Percentiles rank a stretch among this genome's conserved stretches.
phyloP scores from a whole-genome alignment of 1,140 invertebrate genomes.

The Cherax quadricarinatus region DNA sequence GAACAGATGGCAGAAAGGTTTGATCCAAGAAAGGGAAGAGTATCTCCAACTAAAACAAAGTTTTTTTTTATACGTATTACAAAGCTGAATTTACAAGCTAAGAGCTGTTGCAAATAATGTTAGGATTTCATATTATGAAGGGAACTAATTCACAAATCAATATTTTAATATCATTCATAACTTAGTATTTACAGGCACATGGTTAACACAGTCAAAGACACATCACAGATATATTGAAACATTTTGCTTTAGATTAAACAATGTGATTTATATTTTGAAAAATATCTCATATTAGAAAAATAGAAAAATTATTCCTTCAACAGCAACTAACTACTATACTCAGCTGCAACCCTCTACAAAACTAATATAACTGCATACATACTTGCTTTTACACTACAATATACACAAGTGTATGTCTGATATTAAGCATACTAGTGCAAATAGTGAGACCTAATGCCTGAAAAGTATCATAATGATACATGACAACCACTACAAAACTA shows the following conservation, averaged over 20 bases:
- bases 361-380: background rate
- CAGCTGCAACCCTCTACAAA: background rate
- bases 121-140: no score
- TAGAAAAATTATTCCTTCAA: background rate
- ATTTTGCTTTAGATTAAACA: background rate
- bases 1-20: no score
- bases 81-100: no score
- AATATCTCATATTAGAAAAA: background rate
- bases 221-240: background rate
- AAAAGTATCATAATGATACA: background rate
- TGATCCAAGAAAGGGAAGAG: no score
- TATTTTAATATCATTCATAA: no score
- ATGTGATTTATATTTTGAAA: background rate
- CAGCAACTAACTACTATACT: background rate
- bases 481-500: background rate
- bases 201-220: background rate
- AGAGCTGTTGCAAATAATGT: no score
- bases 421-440: conserved; percentile 6
- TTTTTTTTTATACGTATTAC: no score
- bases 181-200: no score
- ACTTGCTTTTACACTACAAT: background rate
- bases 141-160: no score
- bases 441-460: background rate
- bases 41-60: no score
- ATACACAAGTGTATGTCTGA: background rate